Evolutionary conservation across 2,888 invertebrate genomes (phyloP).

Genomic region (Ypsolopha sequella): DNA sequence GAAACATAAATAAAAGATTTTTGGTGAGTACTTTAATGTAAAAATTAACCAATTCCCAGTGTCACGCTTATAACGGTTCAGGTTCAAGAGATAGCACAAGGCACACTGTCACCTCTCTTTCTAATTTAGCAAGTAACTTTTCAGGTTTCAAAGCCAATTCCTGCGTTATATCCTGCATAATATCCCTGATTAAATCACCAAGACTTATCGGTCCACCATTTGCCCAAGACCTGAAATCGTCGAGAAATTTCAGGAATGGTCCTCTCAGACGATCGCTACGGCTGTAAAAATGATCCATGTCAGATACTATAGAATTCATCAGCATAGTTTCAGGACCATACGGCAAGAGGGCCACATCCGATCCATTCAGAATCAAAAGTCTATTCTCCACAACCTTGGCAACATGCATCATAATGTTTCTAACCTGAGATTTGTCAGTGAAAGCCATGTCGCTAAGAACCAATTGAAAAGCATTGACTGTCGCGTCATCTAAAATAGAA

Average conservation of each 20-base stretch:
- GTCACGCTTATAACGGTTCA: not conserved
- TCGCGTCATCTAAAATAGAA: conserved; percentile 22
- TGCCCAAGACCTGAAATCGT: conserved; percentile 1
- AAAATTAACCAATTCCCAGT: not conserved
- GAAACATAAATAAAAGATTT: too few relatives aligned
- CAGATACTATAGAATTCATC: conserved; percentile 7
- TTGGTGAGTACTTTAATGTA: too few relatives aligned
- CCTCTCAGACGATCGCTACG: not conserved
- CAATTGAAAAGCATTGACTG: conserved; percentile 31
- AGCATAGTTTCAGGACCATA: not conserved
- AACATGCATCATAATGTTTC: conserved; percentile 26
- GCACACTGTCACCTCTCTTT: conserved; percentile 2
- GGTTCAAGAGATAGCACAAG: conserved; percentile 5
- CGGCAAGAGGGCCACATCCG: not conserved
- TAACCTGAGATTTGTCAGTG: conserved; percentile 27
- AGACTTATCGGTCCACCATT: not conserved
- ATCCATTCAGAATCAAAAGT: not conserved
- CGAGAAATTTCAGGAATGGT: conserved; percentile 7
- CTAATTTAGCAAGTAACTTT: not conserved
- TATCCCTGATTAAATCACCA: not conserved
- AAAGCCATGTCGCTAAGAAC: conserved; percentile 43
- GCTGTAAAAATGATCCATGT: conserved; percentile 10
- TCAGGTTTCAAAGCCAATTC: not conserved
- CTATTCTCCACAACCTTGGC: not conserved
- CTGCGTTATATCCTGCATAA: conserved; percentile 1